Evolutionary conservation across 2,888 invertebrate genomes (phyloP).

Genomic region (Rhodophaea formosa): DNA sequence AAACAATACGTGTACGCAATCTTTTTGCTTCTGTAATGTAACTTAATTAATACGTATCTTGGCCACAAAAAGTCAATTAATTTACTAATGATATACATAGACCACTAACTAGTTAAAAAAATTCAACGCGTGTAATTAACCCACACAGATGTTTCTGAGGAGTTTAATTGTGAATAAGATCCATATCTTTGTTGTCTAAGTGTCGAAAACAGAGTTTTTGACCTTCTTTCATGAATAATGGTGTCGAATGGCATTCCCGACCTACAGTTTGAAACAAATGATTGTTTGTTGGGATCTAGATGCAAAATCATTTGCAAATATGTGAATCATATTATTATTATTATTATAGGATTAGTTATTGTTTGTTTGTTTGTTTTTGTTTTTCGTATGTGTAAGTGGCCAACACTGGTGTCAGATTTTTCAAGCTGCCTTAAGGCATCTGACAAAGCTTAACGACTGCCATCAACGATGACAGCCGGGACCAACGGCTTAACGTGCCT

Average conservation of each 20-base stretch:
- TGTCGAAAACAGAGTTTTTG: conserved; percentile 45
- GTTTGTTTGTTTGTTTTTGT: too few species aligned
- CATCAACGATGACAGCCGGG: too few species aligned
- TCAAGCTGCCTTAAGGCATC: too few species aligned
- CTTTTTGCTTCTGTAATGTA: conserved; percentile 25
- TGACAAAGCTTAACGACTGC: too few species aligned
- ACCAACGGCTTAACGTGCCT: too few species aligned
- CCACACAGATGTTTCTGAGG: conserved; percentile 39
- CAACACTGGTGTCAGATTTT: too few species aligned
- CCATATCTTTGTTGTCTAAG: conserved; percentile 42
- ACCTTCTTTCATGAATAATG: conserved; percentile 43
- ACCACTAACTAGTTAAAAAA: conserved; percentile 25
- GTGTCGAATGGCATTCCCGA: conserved; percentile 17
- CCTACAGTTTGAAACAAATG: background rate
- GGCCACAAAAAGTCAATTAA: conserved; percentile 37
- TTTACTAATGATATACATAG: conserved; percentile 31
- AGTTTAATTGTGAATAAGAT: conserved; percentile 56
- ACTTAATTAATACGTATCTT: conserved; percentile 29
- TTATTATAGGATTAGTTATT: too few species aligned
- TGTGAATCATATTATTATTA: too few species aligned
- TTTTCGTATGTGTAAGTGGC: too few species aligned
- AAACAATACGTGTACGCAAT: conserved; percentile 27
- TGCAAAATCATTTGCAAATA: too few species aligned
- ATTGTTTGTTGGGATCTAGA: background rate
- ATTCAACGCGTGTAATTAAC: conserved; percentile 36